Evolutionary conservation across 2,888 invertebrate species (phyloP).

Genomic region (Leucoma salicis): DNA sequence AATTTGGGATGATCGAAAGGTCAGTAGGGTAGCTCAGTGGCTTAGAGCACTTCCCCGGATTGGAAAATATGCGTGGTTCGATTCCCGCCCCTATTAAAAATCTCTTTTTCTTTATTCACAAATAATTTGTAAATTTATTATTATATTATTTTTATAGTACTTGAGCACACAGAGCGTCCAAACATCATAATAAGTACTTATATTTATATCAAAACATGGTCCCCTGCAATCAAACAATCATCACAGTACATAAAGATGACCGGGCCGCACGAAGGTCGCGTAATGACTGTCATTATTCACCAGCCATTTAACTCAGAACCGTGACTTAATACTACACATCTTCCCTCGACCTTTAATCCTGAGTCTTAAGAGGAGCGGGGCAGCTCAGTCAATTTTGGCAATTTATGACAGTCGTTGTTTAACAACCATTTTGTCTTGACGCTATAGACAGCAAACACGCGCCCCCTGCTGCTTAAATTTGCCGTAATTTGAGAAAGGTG

Average conservation of each 20-base stretch:
- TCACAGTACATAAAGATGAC: slow-evolving; percentile 35
- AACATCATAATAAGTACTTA: background rate
- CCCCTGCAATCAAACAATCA: slow-evolving; percentile 8
- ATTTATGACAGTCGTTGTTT: slow-evolving; percentile 7
- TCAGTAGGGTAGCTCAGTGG: too few species aligned
- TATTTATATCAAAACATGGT: slow-evolving; percentile 2
- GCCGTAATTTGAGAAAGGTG: background rate
- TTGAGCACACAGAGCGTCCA: background rate
- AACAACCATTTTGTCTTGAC: background rate
- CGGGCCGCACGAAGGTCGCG: slow-evolving; percentile 48
- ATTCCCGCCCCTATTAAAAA: too few species aligned
- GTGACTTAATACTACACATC: slow-evolving; percentile 6
- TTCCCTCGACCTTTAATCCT: slow-evolving; percentile 3
- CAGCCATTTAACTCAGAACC: slow-evolving; percentile 30
- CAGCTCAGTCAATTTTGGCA: slow-evolving; percentile 17
- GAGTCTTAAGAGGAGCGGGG: background rate
- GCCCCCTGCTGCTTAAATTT: background rate
- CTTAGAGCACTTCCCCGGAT: too few species aligned
- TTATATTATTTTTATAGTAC: background rate
- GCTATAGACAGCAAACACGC: background rate
- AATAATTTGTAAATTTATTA: too few species aligned
- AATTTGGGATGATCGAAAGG: too few species aligned
- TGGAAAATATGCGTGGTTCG: too few species aligned
- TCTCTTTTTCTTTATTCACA: too few species aligned
- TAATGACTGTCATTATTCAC: slow-evolving; percentile 59